These are phyloP conservation scores for Agonopterix arenella DNA, from an alignment of 2,888 invertebrate genomes.

Conservation along the genomic window DNA sequence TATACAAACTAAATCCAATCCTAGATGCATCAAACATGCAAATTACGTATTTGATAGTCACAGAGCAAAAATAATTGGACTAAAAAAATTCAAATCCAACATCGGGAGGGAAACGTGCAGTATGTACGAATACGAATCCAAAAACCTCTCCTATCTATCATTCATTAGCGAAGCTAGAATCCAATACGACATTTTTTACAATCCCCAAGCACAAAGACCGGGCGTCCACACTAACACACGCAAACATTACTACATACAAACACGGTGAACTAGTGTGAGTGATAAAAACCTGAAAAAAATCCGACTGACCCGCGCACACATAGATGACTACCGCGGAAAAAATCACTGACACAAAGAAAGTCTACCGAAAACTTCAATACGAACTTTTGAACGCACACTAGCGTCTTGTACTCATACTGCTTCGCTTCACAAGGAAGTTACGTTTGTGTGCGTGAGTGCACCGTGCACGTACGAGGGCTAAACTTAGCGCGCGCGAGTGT, in stretches of 20 bases:
- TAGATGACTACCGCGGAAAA: slow-evolving; percentile 55
- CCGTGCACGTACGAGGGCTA: slow-evolving; percentile 48
- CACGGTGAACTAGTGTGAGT: slow-evolving; percentile 40
- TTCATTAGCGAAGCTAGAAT: slow-evolving; percentile 75
- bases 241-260: slow-evolving; percentile 39
- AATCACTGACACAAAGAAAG: slow-evolving; percentile 76
- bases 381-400: slow-evolving; percentile 64
- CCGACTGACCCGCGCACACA: slow-evolving; percentile 70
- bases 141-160: slow-evolving; percentile 65
- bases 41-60: slow-evolving; percentile 25
- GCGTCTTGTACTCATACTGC: slow-evolving; percentile 25
- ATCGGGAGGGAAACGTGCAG: slow-evolving; percentile 43
- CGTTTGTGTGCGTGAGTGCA: slow-evolving; percentile 59
- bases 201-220: slow-evolving; percentile 73
- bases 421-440: slow-evolving; percentile 39
- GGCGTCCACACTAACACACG: slow-evolving; percentile 43
- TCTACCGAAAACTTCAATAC: slow-evolving; percentile 72
- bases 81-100: slow-evolving; percentile 26
- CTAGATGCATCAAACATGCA: slow-evolving; percentile 22
- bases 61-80: slow-evolving; percentile 18
- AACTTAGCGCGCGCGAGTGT: slow-evolving; percentile 61
- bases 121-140: slow-evolving; percentile 42
- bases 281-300: slow-evolving; percentile 72
- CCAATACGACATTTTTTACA: slow-evolving; percentile 77
- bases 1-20: slow-evolving; percentile 7